Evolutionary conservation across 2,888 invertebrate species (phyloP), one percentile per base, ranked within the genome.

Genomic region (Apodemia duryi): DNA sequence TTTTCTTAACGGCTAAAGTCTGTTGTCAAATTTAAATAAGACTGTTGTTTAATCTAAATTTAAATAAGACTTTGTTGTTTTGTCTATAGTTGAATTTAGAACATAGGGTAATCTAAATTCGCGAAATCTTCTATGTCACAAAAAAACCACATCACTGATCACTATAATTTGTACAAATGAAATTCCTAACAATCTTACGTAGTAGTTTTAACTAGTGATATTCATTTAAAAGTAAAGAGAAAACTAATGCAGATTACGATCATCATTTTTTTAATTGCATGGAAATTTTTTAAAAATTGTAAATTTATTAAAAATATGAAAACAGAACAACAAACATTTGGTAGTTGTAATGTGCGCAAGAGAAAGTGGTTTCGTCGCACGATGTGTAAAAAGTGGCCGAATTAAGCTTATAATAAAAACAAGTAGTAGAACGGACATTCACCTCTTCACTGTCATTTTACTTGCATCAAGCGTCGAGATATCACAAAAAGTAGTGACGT

Each of bases 351-450:
- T 74, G 74, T 71, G 74, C 73, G 68, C 63, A 70, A 71, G 82
- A 81, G 84, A 84, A 83, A 84, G 84, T 82, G 75, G 73, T 73
- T 72, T 71, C 74, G 74, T 69, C 69, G 65, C 68, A 73, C 68
- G 68, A 62, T 60, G 46, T 64, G 66, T 74, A 77, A 77, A 78
- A 80, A 80, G 73, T 71, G 75, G 73, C 72, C 75, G 76, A 80
- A 81, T 74, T 79, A 75, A 73, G 66, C 74, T 75, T 70, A 74
- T 76, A 73, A 77, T 73, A 76, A 81, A 78, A 82, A 75, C 65
- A 70, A 73, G 69, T 71, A 75, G 75, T 69, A 72, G 71, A 69
- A 72, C 73, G 74, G 74, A 73, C 83, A 68, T 80, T 83, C 79
- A 81, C 81, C 75, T 76, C 54, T 57, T 57, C 13, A 32, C 29